Evolutionary conservation across 2,888 invertebrate genomes (phyloP).

Genomic region (Hydroisotoma schaefferi): DNA sequence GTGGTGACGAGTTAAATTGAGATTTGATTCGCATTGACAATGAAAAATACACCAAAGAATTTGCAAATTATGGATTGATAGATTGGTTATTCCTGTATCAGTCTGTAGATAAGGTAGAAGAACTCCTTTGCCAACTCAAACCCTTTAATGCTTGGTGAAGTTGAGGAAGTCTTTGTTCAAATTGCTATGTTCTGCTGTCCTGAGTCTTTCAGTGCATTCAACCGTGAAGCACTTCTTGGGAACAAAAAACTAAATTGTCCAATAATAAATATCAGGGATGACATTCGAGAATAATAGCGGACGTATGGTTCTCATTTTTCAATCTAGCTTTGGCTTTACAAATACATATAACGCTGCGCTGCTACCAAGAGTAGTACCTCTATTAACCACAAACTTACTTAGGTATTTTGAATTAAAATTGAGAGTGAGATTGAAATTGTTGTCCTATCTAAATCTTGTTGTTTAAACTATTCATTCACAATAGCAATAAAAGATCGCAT

Average conservation of each 20-base stretch:
- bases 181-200: conserved; percentile 1
- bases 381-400: no score
- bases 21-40: conserved; percentile 16
- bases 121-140: no score
- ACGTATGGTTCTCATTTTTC: background rate
- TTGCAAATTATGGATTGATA: conserved; percentile 8
- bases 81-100: background rate
- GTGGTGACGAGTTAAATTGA: conserved; percentile 6
- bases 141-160: no score
- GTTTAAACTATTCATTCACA: no score
- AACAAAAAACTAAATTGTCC: background rate
- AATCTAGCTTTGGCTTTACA: no score
- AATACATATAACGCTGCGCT: no score
- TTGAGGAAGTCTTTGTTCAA: conserved; percentile 13
- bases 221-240: conserved; percentile 1
- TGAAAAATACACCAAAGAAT: conserved; percentile 6
- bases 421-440: no score
- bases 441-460: no score
- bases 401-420: no score
- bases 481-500: no score
- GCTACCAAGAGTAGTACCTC: no score
- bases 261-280: background rate
- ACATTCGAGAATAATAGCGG: background rate
- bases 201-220: conserved; percentile 6
- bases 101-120: background rate